Conservation (phyloP, 2,888 invertebrate species). For the Lycophotia porphyrea region DNA sequence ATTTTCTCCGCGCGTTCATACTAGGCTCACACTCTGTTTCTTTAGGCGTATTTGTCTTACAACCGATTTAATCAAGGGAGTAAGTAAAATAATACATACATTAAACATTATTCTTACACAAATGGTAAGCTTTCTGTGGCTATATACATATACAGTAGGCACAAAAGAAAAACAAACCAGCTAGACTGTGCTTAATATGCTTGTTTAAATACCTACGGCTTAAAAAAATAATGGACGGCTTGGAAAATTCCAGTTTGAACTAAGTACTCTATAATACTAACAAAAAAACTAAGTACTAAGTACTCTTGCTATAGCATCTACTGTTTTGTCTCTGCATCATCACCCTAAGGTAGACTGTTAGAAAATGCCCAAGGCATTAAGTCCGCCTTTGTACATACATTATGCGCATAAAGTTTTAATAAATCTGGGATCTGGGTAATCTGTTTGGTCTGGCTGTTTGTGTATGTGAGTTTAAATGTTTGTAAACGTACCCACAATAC, state of each 20-base stretch:
- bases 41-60: conserved; percentile 38
- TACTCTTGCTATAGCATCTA: no score
- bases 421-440: no score
- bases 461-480: no score
- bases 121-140: conserved; percentile 2
- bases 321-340: no score
- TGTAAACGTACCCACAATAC: no score
- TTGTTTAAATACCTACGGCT: conserved; percentile 5
- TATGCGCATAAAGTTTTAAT: no score
- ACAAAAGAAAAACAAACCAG: conserved; percentile 21
- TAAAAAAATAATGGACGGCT: conserved; percentile 2
- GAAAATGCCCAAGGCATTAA: no score
- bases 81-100: conserved; percentile 15
- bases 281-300: no score
- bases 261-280: no score
- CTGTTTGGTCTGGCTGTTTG: no score
- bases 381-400: no score
- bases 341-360: no score
- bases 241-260: not conserved
- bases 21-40: conserved; percentile 12
- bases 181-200: not conserved
- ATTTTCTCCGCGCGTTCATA: not conserved
- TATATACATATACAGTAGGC: not conserved
- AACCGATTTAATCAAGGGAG: conserved; percentile 15
- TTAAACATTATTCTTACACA: conserved; percentile 10